phyloP scores from a whole-genome alignment of 2,888 invertebrate species.

The Marasmarcha lunaedactyla region DNA sequence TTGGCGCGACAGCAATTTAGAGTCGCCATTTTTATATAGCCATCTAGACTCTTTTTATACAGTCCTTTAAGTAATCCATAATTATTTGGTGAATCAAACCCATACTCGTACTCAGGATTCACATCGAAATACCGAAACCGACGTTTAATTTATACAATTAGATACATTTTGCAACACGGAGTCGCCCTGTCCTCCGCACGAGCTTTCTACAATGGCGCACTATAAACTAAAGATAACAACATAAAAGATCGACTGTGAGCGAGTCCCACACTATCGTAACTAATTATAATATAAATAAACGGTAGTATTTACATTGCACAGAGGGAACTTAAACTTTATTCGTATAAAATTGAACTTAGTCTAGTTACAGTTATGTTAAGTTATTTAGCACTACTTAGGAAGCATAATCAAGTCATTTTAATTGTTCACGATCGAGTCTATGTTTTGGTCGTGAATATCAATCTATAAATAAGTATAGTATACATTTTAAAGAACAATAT shows the following conservation, averaged over 20 bases:
- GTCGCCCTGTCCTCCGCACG: no score
- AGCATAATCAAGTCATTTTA: slow-evolving; percentile 24
- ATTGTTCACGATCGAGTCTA: slow-evolving; percentile 20
- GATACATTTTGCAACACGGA: no score
- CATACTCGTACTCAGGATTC: slow-evolving; percentile 4
- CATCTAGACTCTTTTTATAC: not conserved
- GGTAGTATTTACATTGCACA: slow-evolving; percentile 43
- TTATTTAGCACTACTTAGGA: slow-evolving; percentile 42
- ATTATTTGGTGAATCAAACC: slow-evolving; percentile 49
- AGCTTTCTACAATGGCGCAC: no score
- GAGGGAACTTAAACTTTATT: slow-evolving; percentile 16
- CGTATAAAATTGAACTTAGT: slow-evolving; percentile 13
- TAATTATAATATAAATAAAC: no score
- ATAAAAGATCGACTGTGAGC: no score
- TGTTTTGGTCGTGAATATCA: not conserved
- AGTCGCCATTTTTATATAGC: not conserved
- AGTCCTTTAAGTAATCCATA: slow-evolving; percentile 28
- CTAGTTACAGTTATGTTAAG: not conserved
- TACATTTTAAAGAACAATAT: no score
- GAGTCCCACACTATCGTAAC: no score
- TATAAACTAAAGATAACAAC: no score
- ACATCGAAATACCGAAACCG: not conserved
- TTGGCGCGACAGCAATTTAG: not conserved
- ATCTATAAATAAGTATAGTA: no score
- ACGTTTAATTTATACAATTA: not conserved